phyloP scores from a whole-genome alignment of 2,888 invertebrate genomes.

The Papilio gigon region DNA sequence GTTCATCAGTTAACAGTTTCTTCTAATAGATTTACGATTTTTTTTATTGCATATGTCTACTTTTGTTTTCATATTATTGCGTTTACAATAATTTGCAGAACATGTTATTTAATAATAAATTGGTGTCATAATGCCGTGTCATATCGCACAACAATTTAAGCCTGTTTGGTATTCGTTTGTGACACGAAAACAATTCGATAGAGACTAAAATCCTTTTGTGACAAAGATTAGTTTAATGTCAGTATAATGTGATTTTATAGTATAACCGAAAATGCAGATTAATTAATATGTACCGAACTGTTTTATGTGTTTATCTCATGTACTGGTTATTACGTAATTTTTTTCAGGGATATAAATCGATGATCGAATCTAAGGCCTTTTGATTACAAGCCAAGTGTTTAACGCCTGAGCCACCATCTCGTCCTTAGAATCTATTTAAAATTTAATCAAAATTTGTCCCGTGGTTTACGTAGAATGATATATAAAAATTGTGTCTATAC shows the following conservation, averaged over 20 bases:
- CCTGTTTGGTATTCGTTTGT: conserved; percentile 13
- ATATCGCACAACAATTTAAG: conserved; percentile 2
- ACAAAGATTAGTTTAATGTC: conserved; percentile 16
- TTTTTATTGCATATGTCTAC: background rate
- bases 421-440: no score
- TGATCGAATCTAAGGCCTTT: no score
- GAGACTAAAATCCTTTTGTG: conserved; percentile 10
- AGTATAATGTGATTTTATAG: background rate
- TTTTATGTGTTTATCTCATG: no score
- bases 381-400: no score
- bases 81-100: background rate
- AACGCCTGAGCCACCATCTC: no score
- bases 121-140: conserved; percentile 1
- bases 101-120: background rate
- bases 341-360: no score
- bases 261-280: background rate
- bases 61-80: background rate
- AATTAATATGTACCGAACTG: background rate
- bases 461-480: no score
- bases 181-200: conserved; percentile 10
- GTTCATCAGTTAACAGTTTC: no score
- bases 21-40: no score
- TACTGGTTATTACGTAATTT: background rate
- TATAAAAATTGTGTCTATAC: no score
- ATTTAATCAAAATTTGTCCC: no score